These are phyloP conservation scores for Cepphus grylle DNA, from an alignment of 2,113 vertebrate species.

Conservation along the genomic window DNA sequence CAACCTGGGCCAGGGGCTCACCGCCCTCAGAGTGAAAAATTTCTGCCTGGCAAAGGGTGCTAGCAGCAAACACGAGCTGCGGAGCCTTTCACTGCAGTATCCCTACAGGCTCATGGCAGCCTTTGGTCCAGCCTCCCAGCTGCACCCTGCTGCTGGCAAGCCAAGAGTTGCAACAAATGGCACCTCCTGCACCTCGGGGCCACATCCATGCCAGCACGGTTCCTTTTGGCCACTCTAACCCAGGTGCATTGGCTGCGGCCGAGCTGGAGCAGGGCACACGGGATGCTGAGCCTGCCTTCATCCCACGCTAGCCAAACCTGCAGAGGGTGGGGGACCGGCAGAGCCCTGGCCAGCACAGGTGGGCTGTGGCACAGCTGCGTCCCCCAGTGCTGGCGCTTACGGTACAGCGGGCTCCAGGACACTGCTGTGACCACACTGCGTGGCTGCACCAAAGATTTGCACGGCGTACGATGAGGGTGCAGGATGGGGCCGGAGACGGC, in stretches of 20 bases:
- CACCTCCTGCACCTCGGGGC: background rate
- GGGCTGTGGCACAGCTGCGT: background rate
- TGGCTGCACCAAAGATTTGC: background rate
- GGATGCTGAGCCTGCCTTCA: background rate
- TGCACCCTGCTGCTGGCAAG: too few relatives aligned
- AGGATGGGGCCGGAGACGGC: background rate
- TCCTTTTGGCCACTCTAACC: background rate
- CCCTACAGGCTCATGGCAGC: background rate
- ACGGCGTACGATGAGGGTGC: fast-evolving
- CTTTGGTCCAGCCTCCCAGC: background rate
- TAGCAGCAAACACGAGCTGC: background rate
- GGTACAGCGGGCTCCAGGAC: background rate
- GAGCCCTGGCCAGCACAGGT: background rate
- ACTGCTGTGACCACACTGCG: fast-evolving
- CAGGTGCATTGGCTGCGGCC: background rate
- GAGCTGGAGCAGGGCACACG: fast-evolving
- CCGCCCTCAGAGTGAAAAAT: background rate
- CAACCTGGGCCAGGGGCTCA: background rate
- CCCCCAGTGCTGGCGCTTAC: fast-evolving
- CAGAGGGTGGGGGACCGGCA: background rate
- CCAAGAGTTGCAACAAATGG: background rate
- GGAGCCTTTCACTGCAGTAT: background rate
- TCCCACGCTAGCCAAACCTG: background rate
- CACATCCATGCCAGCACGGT: background rate
- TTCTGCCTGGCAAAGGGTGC: background rate